Base-by-base conservation (phyloP, 2,888 invertebrate species). In the Frankliniella fusca region DNA sequence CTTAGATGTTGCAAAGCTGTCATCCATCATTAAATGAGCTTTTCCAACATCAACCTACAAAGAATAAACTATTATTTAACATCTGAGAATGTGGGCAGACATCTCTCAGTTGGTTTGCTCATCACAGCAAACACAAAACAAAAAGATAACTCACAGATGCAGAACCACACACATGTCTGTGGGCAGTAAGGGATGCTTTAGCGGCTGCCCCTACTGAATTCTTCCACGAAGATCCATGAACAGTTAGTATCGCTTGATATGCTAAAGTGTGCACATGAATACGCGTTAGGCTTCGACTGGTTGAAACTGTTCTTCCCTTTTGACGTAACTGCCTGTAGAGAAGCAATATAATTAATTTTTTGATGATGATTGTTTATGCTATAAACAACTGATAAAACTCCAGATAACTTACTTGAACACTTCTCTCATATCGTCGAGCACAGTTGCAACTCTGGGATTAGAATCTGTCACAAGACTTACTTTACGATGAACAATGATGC, bases 181-280 rank as follows among this genome's bases (percentile, higher is more conserved):
- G 93, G 0, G 96, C 95, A 0, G 94, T 94, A 12, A 96, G 87
- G 0, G 95, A 93, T 2, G 95, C 94, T 88, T 95, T 95, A 0
- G 95, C 95, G 3, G 94, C 93, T 0, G 95, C 95, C 23, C 93
- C 93, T 86, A 92, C 91, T 0, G 93, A 93, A 86, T 95, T 92
- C 84, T 92, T 94, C 96, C 96, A 96, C 11, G 90, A 87, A 0
- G 93, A 92, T 80, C 90, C 89, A 85, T 91, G 92, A 0, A 92
- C 92, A 0, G 93, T 93, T 85, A 96, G 87, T 85, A 96, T 93
- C 7, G 94, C 94, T 88, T 96, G 96, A 86, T 94, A 96, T n/a
- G 96, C 95, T 84, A 96, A 88, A 0, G 96, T 95, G 86, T 96
- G 96, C 0, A 96, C 94, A 87, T 96, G 96, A 54, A 96, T 91